These are phyloP conservation scores for Proteles cristata DNA, from an alignment of 2,113 vertebrate genomes.

Conservation along the genomic window DNA sequence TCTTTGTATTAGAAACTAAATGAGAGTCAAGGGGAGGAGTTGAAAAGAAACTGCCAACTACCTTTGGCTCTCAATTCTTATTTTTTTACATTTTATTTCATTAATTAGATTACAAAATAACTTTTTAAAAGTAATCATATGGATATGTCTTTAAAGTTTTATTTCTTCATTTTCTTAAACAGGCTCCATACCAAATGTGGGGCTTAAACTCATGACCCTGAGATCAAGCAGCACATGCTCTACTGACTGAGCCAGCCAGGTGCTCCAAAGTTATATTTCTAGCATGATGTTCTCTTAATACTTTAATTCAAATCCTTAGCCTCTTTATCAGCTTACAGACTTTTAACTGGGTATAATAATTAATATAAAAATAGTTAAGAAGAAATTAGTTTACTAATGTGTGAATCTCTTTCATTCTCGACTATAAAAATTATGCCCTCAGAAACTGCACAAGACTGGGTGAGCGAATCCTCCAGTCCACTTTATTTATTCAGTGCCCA, in stretches of 20 bases:
- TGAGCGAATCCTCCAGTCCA: background rate
- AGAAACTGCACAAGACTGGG: background rate
- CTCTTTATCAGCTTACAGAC: background rate
- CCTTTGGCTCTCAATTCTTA: background rate
- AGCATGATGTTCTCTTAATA: background rate
- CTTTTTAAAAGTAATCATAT: background rate
- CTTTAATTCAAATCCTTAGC: background rate
- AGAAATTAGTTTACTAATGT: background rate
- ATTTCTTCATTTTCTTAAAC: background rate
- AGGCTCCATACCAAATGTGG: background rate
- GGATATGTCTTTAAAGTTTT: background rate
- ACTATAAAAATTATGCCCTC: background rate
- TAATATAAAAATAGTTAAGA: conserved; percentile 12
- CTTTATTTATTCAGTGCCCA: conserved; percentile 20
- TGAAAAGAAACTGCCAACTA: background rate
- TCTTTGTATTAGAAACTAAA: background rate
- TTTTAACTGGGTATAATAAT: background rate
- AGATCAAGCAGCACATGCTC: background rate
- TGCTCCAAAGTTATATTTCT: background rate
- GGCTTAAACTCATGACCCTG: background rate
- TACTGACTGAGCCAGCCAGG: background rate
- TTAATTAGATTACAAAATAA: background rate
- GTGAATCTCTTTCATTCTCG: background rate
- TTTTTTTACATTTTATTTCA: background rate
- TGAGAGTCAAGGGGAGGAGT: background rate